A percentile compares a stretch with the other conserved stretches of the same genome.
Conservation (phyloP, 2,888 invertebrate species). For the Phragmatobia fuliginosa region DNA sequence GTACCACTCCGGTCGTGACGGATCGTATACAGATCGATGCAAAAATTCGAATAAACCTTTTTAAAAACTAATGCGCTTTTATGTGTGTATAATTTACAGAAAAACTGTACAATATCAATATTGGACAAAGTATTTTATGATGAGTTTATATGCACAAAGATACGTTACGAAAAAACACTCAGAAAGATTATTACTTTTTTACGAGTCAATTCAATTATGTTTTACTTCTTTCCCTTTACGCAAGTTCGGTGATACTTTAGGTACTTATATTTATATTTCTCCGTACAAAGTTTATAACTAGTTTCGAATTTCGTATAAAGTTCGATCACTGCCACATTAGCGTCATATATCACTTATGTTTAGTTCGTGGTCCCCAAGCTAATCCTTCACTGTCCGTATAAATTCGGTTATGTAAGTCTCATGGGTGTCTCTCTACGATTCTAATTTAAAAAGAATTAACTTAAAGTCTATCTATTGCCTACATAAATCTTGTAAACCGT, state of each 20-base stretch:
- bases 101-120: neutral
- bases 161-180: neutral
- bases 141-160: neutral
- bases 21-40: neutral
- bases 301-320: neutral
- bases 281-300: neutral
- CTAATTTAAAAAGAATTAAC: constrained; percentile 17
- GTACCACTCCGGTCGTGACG: no score
- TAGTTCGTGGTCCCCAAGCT: constrained; percentile 6
- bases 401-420: constrained; percentile 36
- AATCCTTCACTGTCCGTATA: constrained; percentile 37
- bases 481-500: neutral
- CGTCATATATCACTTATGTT: constrained; percentile 30
- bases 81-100: neutral
- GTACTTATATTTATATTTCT: neutral
- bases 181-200: neutral
- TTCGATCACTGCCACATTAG: constrained; percentile 9
- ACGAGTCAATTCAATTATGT: neutral
- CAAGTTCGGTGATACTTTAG: neutral
- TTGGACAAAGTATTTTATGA: neutral
- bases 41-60: neutral
- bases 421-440: constrained; percentile 16
- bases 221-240: neutral
- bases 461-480: constrained; percentile 14
- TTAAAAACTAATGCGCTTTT: no score